Evolutionary conservation across 2,797 vertebrate species (phyloP).

Genomic region (Lates japonicus): DNA sequence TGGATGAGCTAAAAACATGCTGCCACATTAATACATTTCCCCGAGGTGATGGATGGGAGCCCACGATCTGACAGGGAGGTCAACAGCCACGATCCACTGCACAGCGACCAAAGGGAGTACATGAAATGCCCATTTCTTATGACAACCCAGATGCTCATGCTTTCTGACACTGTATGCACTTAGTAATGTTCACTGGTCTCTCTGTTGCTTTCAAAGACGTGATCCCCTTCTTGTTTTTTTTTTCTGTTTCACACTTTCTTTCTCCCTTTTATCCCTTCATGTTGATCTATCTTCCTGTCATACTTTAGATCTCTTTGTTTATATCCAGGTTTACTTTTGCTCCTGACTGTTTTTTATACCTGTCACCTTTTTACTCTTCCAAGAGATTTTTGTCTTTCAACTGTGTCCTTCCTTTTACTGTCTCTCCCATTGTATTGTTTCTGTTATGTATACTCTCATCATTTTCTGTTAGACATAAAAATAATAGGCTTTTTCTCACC

Average conservation of each 20-base stretch:
- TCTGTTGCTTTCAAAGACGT: constrained; percentile 45
- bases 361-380: constrained; percentile 32
- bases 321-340: constrained; percentile 33
- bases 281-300: constrained; percentile 49
- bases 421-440: constrained; percentile 32
- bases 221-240: constrained; percentile 35
- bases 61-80: constrained; percentile 70
- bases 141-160: constrained; percentile 75
- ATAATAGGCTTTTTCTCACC: constrained; percentile 67
- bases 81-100: constrained; percentile 65
- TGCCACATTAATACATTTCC: constrained; percentile 79
- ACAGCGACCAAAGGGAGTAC: constrained; percentile 68
- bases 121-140: constrained; percentile 80
- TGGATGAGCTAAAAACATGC: constrained; percentile 73
- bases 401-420: not conserved
- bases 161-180: constrained; percentile 74
- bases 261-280: constrained; percentile 24
- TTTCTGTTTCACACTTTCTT: constrained; percentile 26
- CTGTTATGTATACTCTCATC: constrained; percentile 47
- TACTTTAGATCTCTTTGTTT: constrained; percentile 38
- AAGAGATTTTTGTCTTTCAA: constrained; percentile 22
- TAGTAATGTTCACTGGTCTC: constrained; percentile 48
- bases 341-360: not conserved
- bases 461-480: constrained; percentile 61
- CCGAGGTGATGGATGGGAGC: constrained; percentile 75